Conservation (phyloP, 2,113 vertebrate genomes). For the Sphaerodactylus townsendi region DNA sequence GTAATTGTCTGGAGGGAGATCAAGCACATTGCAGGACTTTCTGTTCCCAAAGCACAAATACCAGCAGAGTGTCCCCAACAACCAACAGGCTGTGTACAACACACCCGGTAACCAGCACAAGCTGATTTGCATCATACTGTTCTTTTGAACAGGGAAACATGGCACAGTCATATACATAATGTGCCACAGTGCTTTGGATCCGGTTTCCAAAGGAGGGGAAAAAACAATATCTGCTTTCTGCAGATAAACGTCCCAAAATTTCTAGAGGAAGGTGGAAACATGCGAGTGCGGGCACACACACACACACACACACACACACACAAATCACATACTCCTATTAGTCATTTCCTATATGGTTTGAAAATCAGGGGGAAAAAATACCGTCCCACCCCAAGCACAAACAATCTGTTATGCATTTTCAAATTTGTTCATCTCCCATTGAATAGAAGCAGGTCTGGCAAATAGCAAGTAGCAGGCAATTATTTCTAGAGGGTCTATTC, state of each 20-base stretch:
- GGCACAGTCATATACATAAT: no score
- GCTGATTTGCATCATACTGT: not conserved
- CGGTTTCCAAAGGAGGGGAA: not conserved
- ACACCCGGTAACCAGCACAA: not conserved
- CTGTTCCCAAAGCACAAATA: not conserved
- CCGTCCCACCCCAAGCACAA: not conserved
- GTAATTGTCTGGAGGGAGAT: no score
- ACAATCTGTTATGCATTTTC: not conserved
- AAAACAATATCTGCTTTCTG: not conserved
- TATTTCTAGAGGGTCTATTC: slow-evolving; percentile 55
- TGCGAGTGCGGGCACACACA: no score
- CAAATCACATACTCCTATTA: no score
- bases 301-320: no score
- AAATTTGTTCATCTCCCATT: slow-evolving; percentile 31
- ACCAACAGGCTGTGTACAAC: not conserved
- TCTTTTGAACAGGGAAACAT: not conserved
- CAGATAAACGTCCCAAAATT: not conserved
- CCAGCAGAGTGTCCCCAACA: not conserved
- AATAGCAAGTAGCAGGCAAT: slow-evolving; percentile 55
- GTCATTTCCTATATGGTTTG: not conserved
- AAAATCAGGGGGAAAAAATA: not conserved
- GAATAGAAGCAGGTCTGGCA: slow-evolving; percentile 35
- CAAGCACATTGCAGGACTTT: no score
- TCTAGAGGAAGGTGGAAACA: no score
- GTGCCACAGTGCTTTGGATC: not conserved